phyloP scores from a whole-genome alignment of 2,113 vertebrate genomes.

The Peromyscus polionotus region DNA sequence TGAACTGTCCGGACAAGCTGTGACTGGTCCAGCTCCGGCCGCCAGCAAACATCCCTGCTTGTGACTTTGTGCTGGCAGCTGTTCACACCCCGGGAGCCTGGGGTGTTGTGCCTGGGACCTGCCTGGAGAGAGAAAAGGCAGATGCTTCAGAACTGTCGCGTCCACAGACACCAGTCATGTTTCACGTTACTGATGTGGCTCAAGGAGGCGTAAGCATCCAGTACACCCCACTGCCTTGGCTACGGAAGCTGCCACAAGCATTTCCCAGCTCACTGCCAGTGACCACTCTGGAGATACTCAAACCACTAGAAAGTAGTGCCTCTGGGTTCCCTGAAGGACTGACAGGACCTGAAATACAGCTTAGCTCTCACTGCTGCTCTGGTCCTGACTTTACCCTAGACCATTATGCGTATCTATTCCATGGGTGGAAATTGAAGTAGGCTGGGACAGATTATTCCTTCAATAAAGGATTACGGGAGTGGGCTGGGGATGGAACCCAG shows the following conservation, averaged over 20 bases:
- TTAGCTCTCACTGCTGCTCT: background rate
- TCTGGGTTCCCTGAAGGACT: background rate
- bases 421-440: background rate
- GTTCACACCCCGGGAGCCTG: constrained; percentile 82
- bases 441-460: background rate
- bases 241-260: constrained; percentile 5
- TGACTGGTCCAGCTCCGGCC: constrained; percentile 44
- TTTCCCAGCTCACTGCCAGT: background rate
- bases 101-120: constrained; percentile 56
- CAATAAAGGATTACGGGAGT: background rate
- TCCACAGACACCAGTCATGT: constrained; percentile 6
- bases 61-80: constrained; percentile 79
- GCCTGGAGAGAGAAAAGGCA: constrained; percentile 72
- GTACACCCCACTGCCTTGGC: background rate
- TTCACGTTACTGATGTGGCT: background rate
- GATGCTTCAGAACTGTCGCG: constrained; percentile 38
- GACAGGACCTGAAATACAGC: background rate
- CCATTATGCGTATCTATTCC: background rate
- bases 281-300: constrained; percentile 24
- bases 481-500: background rate
- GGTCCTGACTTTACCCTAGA: background rate
- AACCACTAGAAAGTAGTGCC: background rate
- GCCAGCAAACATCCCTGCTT: constrained; percentile 61
- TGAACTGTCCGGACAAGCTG: constrained; percentile 82
- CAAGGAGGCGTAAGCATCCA: constrained; percentile 17